Evolutionary conservation across 1,140 invertebrate species (phyloP).

Genomic region (Hypsibius dujardini): DNA sequence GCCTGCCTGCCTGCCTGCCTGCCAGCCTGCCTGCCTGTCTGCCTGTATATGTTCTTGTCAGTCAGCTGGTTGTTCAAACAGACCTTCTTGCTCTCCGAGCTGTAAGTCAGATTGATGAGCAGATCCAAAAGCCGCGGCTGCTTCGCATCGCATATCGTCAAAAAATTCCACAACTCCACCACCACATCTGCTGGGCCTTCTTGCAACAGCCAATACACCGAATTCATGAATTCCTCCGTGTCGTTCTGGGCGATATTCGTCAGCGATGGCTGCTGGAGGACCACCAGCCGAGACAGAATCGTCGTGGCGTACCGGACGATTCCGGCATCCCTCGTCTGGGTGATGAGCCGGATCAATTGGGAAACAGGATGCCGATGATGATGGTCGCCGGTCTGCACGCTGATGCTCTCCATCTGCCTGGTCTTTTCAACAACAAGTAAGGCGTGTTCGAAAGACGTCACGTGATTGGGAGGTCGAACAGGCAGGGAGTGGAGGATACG

Average conservation of each 20-base stretch:
- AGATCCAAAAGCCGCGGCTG: constrained; percentile 11
- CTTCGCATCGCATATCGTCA: constrained; percentile 6
- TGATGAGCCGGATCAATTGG: not conserved
- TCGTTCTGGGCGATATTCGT: not conserved
- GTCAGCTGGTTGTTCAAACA: not conserved
- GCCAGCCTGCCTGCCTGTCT: no score
- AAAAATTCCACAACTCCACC: not conserved
- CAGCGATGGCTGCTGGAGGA: constrained; percentile 5
- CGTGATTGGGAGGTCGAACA: not conserved
- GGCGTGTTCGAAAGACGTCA: not conserved
- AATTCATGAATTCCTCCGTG: not conserved
- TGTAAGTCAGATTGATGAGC: not conserved
- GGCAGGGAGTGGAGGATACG: not conserved
- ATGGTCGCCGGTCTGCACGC: not conserved
- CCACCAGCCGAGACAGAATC: not conserved
- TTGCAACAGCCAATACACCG: constrained; percentile 4
- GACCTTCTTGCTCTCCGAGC: not conserved
- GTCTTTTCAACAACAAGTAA: not conserved
- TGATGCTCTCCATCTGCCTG: constrained; percentile 1
- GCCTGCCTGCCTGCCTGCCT: no score
- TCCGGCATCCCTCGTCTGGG: not conserved
- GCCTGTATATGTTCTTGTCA: no score
- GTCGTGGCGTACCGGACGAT: not conserved
- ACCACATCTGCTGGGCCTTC: not conserved
- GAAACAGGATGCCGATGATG: not conserved